phyloP scores from a whole-genome alignment of 2,888 invertebrate species.

The Sphaerophoria taeniata region DNA sequence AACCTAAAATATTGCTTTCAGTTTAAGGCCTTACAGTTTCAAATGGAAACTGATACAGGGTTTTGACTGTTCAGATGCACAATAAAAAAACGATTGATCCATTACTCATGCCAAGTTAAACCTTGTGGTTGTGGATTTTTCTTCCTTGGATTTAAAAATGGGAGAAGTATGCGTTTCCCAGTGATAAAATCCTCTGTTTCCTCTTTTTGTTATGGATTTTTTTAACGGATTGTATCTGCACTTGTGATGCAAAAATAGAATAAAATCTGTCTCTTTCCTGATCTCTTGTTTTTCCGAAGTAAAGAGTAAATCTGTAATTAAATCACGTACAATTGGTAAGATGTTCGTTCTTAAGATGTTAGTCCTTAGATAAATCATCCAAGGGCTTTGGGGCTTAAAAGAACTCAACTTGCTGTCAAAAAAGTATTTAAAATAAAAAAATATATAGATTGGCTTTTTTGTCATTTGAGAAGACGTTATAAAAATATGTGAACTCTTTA shows the following conservation, averaged over 20 bases:
- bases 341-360: slow-evolving; percentile 3
- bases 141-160: background rate
- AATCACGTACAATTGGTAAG: slow-evolving; percentile 60
- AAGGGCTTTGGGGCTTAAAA: slow-evolving; percentile 9
- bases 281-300: slow-evolving; percentile 20
- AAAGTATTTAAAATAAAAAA: too few relatives aligned
- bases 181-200: slow-evolving; percentile 19
- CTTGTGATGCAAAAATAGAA: slow-evolving; percentile 32
- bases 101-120: slow-evolving; percentile 7
- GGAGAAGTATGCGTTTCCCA: slow-evolving; percentile 4
- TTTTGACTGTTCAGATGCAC: slow-evolving; percentile 1
- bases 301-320: slow-evolving; percentile 64
- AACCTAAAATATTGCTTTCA: background rate
- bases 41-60: too few relatives aligned
- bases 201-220: slow-evolving; percentile 21
- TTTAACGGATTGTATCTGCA: slow-evolving; percentile 30
- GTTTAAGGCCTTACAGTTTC: too few relatives aligned
- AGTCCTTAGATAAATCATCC: background rate
- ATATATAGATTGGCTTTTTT: too few relatives aligned
- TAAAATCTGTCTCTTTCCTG: background rate
- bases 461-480: too few relatives aligned
- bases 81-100: slow-evolving; percentile 8
- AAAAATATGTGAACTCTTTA: too few relatives aligned
- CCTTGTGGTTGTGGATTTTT: background rate
- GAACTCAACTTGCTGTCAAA: background rate